Evolutionary conservation across 2,797 vertebrate genomes (phyloP).

Genomic region (Phyllotis vaccarum): DNA sequence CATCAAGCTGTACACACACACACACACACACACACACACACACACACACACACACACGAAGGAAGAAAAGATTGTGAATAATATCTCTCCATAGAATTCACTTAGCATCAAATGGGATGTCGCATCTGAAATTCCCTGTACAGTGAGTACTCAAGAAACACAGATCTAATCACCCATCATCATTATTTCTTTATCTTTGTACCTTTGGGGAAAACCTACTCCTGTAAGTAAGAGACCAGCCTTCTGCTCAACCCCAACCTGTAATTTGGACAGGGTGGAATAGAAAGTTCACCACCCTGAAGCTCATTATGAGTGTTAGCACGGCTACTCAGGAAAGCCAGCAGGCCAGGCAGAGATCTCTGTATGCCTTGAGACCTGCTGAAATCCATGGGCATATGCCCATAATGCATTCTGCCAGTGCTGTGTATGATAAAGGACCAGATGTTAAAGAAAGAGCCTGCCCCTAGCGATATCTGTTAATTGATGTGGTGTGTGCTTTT

Average conservation of each 20-base stretch:
- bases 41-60: background rate
- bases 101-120: background rate
- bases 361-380: background rate
- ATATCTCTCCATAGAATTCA: background rate
- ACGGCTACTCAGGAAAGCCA: background rate
- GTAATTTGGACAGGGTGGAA: background rate
- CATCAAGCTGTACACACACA: background rate
- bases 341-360: background rate
- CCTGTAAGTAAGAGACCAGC: background rate
- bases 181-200: background rate
- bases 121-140: background rate
- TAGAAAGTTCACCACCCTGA: background rate
- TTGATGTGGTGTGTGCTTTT: conserved; percentile 83
- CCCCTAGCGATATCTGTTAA: conserved; percentile 87
- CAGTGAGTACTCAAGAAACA: background rate
- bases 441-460: conserved; percentile 85
- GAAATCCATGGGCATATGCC: conserved; percentile 40
- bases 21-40: background rate
- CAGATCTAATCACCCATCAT: background rate
- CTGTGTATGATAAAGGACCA: conserved; percentile 83
- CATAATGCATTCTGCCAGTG: conserved; percentile 83
- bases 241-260: background rate
- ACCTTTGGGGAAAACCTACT: conserved; percentile 1
- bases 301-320: background rate
- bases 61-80: background rate